Percentiles rank a stretch among this genome's conserved stretches.
Evolutionary conservation across 2,113 vertebrate species (phyloP).

Genomic region (Seriola aureovittata): DNA sequence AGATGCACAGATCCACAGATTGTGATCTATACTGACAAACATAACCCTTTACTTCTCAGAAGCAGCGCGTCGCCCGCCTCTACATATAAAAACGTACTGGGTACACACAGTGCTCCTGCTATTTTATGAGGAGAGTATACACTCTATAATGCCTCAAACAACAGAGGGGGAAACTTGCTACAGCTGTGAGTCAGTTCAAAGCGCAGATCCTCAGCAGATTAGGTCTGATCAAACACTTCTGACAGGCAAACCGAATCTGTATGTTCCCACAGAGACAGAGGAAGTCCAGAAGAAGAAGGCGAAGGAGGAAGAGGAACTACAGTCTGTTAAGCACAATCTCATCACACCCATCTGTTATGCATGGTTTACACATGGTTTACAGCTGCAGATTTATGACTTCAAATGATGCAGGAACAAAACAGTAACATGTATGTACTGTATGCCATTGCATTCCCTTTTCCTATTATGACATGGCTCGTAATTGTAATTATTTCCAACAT

Average conservation of each 20-base stretch:
- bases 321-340: constrained; percentile 67
- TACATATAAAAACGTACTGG: constrained; percentile 32
- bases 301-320: constrained; percentile 44
- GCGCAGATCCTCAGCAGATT: constrained; percentile 45
- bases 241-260: constrained; percentile 59
- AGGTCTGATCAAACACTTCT: constrained; percentile 63
- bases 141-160: constrained; percentile 52
- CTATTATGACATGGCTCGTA: background rate
- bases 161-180: constrained; percentile 43
- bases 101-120: constrained; percentile 16
- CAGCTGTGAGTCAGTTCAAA: constrained; percentile 63
- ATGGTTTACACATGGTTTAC: constrained; percentile 47
- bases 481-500: background rate
- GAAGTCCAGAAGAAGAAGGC: constrained; percentile 24
- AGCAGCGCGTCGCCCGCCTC: constrained; percentile 25
- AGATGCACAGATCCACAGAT: constrained; percentile 40
- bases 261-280: constrained; percentile 41
- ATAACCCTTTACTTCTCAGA: constrained; percentile 26
- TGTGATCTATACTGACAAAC: constrained; percentile 59
- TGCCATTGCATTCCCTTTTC: background rate
- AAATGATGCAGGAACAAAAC: constrained; percentile 64
- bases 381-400: constrained; percentile 66
- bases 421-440: too few relatives aligned
- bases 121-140: constrained; percentile 35
- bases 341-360: constrained; percentile 70